Evolutionary conservation across 2,888 invertebrate species (phyloP).

Genomic region (Hermaeophaga mercurialis): DNA sequence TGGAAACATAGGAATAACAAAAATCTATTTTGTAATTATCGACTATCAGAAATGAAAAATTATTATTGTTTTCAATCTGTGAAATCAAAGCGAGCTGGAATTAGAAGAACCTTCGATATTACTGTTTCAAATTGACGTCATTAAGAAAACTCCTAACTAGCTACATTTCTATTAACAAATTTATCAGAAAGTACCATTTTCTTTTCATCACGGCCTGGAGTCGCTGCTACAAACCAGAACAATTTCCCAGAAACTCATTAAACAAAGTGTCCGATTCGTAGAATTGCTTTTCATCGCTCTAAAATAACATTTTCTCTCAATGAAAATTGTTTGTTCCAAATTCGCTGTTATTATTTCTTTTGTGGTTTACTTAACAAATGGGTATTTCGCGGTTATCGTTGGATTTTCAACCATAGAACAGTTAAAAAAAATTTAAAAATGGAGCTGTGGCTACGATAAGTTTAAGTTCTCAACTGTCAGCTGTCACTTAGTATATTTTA

Average conservation of each 20-base stretch:
- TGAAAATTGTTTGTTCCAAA: background rate
- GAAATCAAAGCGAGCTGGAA: too few relatives aligned
- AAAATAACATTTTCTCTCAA: background rate
- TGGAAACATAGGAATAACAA: too few relatives aligned
- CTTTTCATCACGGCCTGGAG: background rate
- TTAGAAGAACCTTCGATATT: too few relatives aligned
- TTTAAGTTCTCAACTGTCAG: too few relatives aligned
- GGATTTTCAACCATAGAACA: too few relatives aligned
- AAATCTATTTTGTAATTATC: too few relatives aligned
- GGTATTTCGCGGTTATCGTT: background rate
- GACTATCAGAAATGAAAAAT: too few relatives aligned
- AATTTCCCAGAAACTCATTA: conserved; percentile 6
- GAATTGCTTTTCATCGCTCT: conserved; percentile 1
- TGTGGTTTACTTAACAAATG: background rate
- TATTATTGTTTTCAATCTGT: too few relatives aligned
- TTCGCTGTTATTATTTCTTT: background rate
- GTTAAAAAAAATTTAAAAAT: too few relatives aligned
- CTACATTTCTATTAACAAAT: background rate
- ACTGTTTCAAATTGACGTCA: too few relatives aligned
- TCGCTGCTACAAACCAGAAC: background rate
- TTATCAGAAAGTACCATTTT: background rate
- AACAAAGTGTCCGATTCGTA: conserved; percentile 5
- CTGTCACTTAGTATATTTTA: too few relatives aligned
- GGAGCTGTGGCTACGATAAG: too few relatives aligned
- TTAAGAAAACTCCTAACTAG: background rate